Evolutionary conservation across 2,888 invertebrate genomes (phyloP).

Genomic region (Drosophila vallismaia): DNA sequence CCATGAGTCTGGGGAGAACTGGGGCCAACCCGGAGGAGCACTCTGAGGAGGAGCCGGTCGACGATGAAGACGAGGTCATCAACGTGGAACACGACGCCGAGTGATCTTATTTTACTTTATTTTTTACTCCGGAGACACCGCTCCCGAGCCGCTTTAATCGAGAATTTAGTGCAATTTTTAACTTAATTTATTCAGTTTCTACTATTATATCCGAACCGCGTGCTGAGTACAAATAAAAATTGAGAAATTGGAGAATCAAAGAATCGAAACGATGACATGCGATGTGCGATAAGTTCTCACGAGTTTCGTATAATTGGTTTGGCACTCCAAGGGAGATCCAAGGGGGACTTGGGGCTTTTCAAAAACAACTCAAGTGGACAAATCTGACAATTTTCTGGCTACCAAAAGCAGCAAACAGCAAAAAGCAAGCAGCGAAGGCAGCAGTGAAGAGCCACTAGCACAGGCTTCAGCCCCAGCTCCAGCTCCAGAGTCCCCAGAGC

Average conservation of each 20-base stretch:
- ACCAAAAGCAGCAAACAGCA: constrained; percentile 58
- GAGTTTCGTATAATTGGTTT: constrained; percentile 78
- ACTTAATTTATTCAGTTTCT: constrained; percentile 69
- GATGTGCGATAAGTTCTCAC: constrained; percentile 58
- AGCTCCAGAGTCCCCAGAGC: constrained; percentile 23
- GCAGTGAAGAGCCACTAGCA: constrained; percentile 33
- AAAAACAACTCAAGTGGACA: constrained; percentile 80
- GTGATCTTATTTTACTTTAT: constrained; percentile 8
- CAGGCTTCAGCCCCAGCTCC: constrained; percentile 7
- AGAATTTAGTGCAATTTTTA: constrained; percentile 71
- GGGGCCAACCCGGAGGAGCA: constrained; percentile 83
- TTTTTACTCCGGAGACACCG: background rate
- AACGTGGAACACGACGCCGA: constrained; percentile 37
- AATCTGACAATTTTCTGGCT: constrained; percentile 80
- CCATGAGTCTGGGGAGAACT: constrained; percentile 87
- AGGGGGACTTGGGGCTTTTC: constrained; percentile 42
- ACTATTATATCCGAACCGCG: constrained; percentile 40
- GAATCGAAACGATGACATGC: constrained; percentile 38
- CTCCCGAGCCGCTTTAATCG: constrained; percentile 61
- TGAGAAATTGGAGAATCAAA: constrained; percentile 17
- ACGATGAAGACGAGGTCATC: constrained; percentile 30
- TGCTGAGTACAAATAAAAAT: constrained; percentile 72
- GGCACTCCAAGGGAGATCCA: constrained; percentile 48
- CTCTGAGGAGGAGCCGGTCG: background rate
- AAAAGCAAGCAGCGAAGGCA: background rate